Evolutionary conservation across 2,888 invertebrate genomes (phyloP).

Genomic region (Yponomeuta plumbellus): DNA sequence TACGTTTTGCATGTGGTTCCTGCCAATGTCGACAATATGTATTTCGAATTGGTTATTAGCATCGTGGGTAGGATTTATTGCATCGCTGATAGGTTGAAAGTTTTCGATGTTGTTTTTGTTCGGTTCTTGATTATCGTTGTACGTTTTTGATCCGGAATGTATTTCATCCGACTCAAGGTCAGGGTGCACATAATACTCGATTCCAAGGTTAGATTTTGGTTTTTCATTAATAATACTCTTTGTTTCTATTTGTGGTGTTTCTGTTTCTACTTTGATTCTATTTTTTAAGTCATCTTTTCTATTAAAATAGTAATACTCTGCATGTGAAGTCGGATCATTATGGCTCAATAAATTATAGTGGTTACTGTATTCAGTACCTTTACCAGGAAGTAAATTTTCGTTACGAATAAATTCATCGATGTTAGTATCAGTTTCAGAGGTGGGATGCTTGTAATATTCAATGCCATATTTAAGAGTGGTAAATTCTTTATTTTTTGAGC

Average conservation of each 20-base stretch:
- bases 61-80: background rate
- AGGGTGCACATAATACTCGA: slow-evolving; percentile 8
- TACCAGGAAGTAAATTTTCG: background rate
- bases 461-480: slow-evolving; percentile 3
- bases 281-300: background rate
- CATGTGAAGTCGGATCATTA: background rate
- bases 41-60: background rate
- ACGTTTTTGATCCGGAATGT: background rate
- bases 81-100: background rate
- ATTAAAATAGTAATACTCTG: background rate
- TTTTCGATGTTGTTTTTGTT: background rate
- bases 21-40: background rate
- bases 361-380: background rate
- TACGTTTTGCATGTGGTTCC: background rate
- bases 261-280: too few relatives aligned
- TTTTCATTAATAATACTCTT: background rate
- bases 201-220: background rate
- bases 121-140: background rate
- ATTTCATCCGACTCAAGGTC: background rate
- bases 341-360: background rate
- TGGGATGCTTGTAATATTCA: slow-evolving; percentile 8
- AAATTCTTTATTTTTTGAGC: background rate
- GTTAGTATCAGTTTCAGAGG: background rate
- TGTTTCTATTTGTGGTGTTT: background rate
- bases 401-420: background rate